Conservation (phyloP, 2,888 invertebrate genomes). For the Rhamnusium bicolor region DNA sequence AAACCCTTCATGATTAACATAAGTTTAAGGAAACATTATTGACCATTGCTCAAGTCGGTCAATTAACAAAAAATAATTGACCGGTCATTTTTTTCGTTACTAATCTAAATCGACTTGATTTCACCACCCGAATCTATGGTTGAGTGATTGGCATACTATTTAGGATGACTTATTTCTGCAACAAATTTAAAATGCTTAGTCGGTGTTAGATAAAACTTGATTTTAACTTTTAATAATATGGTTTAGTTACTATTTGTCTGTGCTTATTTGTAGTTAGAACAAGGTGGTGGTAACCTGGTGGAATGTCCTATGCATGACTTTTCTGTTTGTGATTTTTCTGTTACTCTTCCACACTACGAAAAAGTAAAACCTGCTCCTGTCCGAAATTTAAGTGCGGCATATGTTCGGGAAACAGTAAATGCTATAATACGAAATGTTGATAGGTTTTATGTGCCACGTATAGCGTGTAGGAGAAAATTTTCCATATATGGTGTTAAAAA, state of each 20-base stretch:
- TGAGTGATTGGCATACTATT: too few relatives aligned
- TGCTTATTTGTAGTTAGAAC: constrained; percentile 66
- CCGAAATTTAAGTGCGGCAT: constrained; percentile 48
- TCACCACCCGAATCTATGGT: too few relatives aligned
- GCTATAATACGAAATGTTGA: constrained; percentile 68
- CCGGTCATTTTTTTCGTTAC: too few relatives aligned
- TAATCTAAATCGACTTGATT: too few relatives aligned
- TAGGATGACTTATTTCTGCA: constrained; percentile 12
- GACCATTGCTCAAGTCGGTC: too few relatives aligned
- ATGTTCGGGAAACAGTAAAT: constrained; percentile 62
- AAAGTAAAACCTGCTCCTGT: constrained; percentile 56
- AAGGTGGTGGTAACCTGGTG: constrained; percentile 56
- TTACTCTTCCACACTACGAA: constrained; percentile 52
- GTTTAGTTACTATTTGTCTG: constrained; percentile 36
- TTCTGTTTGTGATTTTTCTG: constrained; percentile 56
- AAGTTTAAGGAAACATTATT: too few relatives aligned
- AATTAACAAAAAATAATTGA: too few relatives aligned
- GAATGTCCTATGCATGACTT: constrained; percentile 61
- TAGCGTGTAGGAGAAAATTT: constrained; percentile 64
- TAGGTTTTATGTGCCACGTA: constrained; percentile 69
- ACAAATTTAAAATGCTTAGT: neutral
- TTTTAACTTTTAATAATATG: constrained; percentile 21
- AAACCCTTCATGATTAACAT: too few relatives aligned
- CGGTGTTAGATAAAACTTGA: neutral
- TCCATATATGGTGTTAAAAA: constrained; percentile 69